A percentile compares a stretch with the other conserved stretches of the same genome.
Evolutionary conservation across 2,113 vertebrate genomes (phyloP).

Genomic region (Zingel zingel): DNA sequence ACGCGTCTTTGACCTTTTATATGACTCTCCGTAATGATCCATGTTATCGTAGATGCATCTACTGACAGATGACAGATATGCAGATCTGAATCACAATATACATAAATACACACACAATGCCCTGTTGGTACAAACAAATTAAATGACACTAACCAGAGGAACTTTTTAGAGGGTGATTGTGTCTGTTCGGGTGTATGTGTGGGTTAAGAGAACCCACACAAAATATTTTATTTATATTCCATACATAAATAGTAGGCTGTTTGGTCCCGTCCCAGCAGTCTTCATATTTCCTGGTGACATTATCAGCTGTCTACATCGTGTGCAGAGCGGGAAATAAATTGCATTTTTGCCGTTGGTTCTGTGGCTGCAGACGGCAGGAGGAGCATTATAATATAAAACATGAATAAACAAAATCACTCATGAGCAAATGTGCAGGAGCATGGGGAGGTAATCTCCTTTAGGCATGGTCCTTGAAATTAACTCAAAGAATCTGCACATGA

Average conservation of each 20-base stretch:
- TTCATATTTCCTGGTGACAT: conserved; percentile 86
- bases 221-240: conserved; percentile 87
- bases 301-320: conserved; percentile 86
- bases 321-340: conserved; percentile 86
- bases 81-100: conserved; percentile 45
- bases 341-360: conserved; percentile 84
- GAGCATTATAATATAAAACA: conserved; percentile 87
- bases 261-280: conserved; percentile 85
- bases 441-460: conserved; percentile 86
- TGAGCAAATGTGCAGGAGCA: conserved; percentile 86
- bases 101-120: background rate
- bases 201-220: conserved; percentile 66
- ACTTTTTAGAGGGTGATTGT: conserved; percentile 38
- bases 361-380: conserved; percentile 79
- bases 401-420: conserved; percentile 88
- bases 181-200: conserved; percentile 45
- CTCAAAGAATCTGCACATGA: conserved; percentile 86
- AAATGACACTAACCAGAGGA: conserved; percentile 59
- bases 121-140: conserved; percentile 47
- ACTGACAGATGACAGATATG: conserved; percentile 58
- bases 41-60: conserved; percentile 60
- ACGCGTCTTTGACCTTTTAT: conserved; percentile 75
- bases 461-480: conserved; percentile 86
- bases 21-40: conserved; percentile 65
- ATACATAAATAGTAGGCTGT: conserved; percentile 87